Evolutionary conservation across 1,140 invertebrate species (phyloP).

Genomic region (Pseudomyrmex sp.): DNA sequence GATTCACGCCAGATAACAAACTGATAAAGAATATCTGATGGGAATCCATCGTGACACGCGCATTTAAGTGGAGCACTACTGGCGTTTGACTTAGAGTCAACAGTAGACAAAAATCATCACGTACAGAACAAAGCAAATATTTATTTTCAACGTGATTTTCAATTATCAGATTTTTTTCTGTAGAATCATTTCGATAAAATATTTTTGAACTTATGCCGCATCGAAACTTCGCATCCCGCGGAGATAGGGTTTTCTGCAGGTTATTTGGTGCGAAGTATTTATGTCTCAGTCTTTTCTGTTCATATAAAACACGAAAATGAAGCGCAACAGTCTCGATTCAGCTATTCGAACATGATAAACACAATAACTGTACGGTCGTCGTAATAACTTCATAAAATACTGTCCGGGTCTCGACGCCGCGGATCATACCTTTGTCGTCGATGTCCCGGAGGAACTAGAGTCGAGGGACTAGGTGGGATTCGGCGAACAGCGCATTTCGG

Average conservation of each 20-base stretch:
- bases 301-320: background rate
- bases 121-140: background rate
- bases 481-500: constrained; percentile 61
- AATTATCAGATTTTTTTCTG: background rate
- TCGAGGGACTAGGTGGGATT: constrained; percentile 20
- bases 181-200: background rate
- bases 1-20: constrained; percentile 66
- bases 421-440: background rate
- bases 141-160: background rate
- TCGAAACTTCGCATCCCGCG: background rate
- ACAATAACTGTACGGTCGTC: background rate
- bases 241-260: background rate
- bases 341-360: background rate
- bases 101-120: background rate
- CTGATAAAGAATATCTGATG: constrained; percentile 54
- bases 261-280: background rate
- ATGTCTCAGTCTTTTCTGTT: background rate
- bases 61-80: background rate
- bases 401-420: background rate
- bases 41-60: constrained; percentile 30
- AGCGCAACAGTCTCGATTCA: background rate
- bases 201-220: background rate
- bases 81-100: background rate
- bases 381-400: constrained; percentile 62
- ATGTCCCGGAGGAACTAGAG: constrained; percentile 28